Base-by-base conservation (phyloP, 2,888 invertebrate species). In the Platycnemis pennipes region DNA sequence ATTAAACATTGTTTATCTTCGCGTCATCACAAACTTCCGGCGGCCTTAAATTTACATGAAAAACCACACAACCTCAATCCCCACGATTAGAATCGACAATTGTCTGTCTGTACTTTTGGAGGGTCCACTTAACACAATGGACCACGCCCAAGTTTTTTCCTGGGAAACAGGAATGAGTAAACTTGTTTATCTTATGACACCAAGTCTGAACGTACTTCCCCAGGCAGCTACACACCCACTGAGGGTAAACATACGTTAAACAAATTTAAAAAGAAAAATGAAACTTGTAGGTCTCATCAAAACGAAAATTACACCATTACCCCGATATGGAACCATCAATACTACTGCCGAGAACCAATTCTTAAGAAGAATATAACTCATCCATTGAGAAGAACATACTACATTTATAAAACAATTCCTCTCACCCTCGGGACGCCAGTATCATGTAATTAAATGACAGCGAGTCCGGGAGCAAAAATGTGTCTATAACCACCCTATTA, bases 11-110 rank as follows among this genome's bases (percentile, higher is more conserved):
- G 91, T 63, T 89, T 56, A 53, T 69, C 44, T 63, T 91, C 91
- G 91, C 91, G 91, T 91, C 91, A 56, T 69, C 91, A 91, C 69
- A n/a, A 63, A n/a, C 69, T 63, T 63, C 91, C 91, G 91, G 91
- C 91, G 91, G 91, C 91, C 49, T 91, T 91, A 91, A 91, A 91
- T 63, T 91, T 63, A 63, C 19, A 89, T 42, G 37, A 13, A 77
- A 77, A 63, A 77, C 77, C 13, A 77, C 31, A 37, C 13, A 31
- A 11, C 13, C 63, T 63, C 31, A 37, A 37, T 13, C 31, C 37
- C 16, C 13, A 77, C 11, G 77, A 13, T 56, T 37, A 42, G 56
- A 22, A 56, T n/a, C 5, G 42, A 53, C 31, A 42, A 31, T 45
- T 69, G 44, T 44, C n/a, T n/a, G n/a, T n/a, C n/a, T n/a, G n/a